Base-by-base conservation (phyloP, 2,797 vertebrate species). In the Benthosema pterotum region DNA sequence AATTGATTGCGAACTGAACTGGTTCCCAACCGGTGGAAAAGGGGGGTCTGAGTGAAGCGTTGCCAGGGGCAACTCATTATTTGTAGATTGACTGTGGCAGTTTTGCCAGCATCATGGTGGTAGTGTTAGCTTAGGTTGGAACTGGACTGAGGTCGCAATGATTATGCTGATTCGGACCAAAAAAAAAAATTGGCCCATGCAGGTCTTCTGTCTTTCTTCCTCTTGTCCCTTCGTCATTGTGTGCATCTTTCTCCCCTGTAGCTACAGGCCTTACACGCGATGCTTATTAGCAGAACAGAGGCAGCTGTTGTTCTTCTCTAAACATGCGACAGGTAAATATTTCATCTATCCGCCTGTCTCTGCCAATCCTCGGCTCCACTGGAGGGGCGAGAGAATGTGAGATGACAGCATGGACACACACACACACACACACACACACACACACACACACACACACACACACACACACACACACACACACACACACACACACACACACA, bases 251-350 rank as follows among this genome's bases (percentile, higher is more conserved):
- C 42, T 22, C 11, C 17, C 22, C 19, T 14, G 32, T 38, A 38
- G 32, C 32, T 38, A 38, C 11, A 38, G 32, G 7, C 32, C 32
- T 9, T 38, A 38, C 32, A 75, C 86, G 80, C 76, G 77, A 64
- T 69, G 83, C 84, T 85, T 84, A 88, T 89, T 87, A 87, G 77
- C 59, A 77, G 91, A 93, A 95, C 93, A 95, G 95, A 94, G 32
- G 86, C 89, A 83, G 85, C 86, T 57, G 4, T 87, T 94, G 91
- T 94, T 91, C 90, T 93, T 94, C n/a, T 93, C 32, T 94, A 94
- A 95, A 92, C 57, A 79, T 85, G 86, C 89, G 87, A 84, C 91
- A 94, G 91, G 93, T 94, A 93, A 96, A 96, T 94, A 94, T 96
- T 95, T 96, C 92, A 95, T 95, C 91, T 59, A 81, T 77, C 91